Evolutionary conservation across 2,888 invertebrate species (phyloP).

Genomic region (Dasypogon diadema): DNA sequence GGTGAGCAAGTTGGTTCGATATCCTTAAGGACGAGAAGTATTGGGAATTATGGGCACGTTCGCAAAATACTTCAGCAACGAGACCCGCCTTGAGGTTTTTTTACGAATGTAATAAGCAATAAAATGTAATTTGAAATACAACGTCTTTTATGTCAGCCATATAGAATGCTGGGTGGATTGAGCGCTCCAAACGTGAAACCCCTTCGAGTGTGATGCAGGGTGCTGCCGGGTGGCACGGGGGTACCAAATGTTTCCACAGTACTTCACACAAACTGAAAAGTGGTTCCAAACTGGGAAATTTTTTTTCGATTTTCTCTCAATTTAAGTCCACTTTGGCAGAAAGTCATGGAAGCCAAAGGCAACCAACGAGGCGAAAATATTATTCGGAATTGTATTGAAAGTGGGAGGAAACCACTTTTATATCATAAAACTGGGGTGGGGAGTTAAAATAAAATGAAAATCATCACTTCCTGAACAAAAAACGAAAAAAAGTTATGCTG

Average conservation of each 20-base stretch:
- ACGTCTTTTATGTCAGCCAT: slow-evolving; percentile 6
- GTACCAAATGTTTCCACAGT: not conserved
- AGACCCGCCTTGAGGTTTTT: not conserved
- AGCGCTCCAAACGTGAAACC: not conserved
- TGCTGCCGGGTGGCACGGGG: not conserved
- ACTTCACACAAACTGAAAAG: not conserved
- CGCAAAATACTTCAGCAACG: not conserved
- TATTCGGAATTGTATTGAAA: not conserved
- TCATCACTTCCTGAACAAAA: not conserved
- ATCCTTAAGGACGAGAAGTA: too few relatives aligned
- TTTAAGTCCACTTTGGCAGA: slow-evolving; percentile 1
- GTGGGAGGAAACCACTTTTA: not conserved
- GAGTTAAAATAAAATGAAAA: not conserved
- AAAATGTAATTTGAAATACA: slow-evolving; percentile 21
- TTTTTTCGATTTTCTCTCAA: not conserved
- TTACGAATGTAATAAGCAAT: slow-evolving; percentile 32
- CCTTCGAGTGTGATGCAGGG: not conserved
- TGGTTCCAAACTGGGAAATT: too few relatives aligned
- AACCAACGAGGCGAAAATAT: not conserved
- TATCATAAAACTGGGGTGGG: not conserved
- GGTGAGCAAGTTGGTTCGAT: too few relatives aligned
- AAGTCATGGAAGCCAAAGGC: not conserved
- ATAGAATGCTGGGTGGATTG: not conserved
- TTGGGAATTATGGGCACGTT: not conserved
- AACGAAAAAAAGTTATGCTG: not conserved